phyloP scores from a whole-genome alignment of 1,140 invertebrate species.

The Drosophila mojavensis region DNA sequence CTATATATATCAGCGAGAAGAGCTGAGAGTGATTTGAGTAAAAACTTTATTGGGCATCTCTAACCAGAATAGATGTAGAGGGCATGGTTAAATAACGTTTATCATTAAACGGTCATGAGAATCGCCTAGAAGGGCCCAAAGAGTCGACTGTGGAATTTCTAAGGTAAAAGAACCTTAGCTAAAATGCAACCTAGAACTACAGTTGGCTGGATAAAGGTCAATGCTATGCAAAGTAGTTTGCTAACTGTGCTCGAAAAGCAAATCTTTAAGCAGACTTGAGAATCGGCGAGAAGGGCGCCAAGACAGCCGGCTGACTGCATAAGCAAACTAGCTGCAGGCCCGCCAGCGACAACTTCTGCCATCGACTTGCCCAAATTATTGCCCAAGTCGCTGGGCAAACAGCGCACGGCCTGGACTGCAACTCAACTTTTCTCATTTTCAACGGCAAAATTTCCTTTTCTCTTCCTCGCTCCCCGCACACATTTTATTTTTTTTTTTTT shows the following conservation, averaged over 20 bases:
- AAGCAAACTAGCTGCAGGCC: constrained; percentile 26
- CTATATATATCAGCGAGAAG: no score
- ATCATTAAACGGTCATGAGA: no score
- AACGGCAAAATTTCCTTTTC: constrained; percentile 44
- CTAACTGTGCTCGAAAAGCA: constrained; percentile 3
- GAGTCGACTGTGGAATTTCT: no score
- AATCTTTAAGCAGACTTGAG: constrained; percentile 9
- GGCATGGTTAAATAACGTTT: no score
- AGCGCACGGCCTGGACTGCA: constrained; percentile 12
- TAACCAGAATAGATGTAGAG: no score
- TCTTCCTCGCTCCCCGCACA: not conserved
- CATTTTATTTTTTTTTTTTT: constrained; percentile 10
- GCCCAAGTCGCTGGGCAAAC: constrained; percentile 13
- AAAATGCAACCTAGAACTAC: not conserved
- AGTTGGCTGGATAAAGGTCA: constrained; percentile 6
- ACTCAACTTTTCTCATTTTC: constrained; percentile 53
- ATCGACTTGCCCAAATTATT: constrained; percentile 14
- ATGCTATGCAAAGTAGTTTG: constrained; percentile 42
- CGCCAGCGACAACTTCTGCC: constrained; percentile 12
- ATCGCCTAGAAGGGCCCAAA: no score
- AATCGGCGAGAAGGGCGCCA: not conserved
- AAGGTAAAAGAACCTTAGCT: not conserved
- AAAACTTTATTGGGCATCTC: no score
- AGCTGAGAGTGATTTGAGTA: no score
- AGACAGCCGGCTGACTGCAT: not conserved